Percentiles rank a stretch among this genome's conserved stretches.
Conservation (phyloP, 2,113 vertebrate species). For the Daubentonia madagascariensis region DNA sequence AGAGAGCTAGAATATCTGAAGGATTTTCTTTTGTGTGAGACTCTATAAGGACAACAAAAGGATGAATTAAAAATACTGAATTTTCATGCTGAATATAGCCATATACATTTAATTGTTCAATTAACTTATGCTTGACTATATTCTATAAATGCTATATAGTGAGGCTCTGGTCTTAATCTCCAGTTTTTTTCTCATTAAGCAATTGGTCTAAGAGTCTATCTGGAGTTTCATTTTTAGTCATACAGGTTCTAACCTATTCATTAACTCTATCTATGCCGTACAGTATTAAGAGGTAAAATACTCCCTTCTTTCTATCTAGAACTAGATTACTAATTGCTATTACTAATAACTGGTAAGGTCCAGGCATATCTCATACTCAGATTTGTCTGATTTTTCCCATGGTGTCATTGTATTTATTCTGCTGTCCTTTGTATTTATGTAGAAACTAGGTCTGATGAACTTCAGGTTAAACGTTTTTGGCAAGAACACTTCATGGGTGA, state of each 20-base stretch:
- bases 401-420: not conserved
- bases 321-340: not conserved
- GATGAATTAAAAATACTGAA: not conserved
- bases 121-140: not conserved
- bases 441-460: not conserved
- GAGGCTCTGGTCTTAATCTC: not conserved
- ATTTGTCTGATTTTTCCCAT: not conserved
- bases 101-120: not conserved
- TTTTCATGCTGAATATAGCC: not conserved
- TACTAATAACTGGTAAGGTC: not conserved
- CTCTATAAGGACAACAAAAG: not conserved
- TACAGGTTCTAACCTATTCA: not conserved
- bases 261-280: not conserved
- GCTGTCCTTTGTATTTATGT: not conserved
- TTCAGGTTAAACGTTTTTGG: not conserved
- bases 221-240: not conserved
- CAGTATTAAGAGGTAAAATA: not conserved
- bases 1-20: not conserved
- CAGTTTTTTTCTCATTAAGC: not conserved
- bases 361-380: not conserved
- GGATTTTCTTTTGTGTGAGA: not conserved
- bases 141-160: not conserved
- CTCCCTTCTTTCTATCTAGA: not conserved
- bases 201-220: not conserved
- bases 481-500: not conserved